Evolutionary conservation across 1,140 invertebrate genomes (phyloP).

Genomic region (Lasioglossum baleicum): DNA sequence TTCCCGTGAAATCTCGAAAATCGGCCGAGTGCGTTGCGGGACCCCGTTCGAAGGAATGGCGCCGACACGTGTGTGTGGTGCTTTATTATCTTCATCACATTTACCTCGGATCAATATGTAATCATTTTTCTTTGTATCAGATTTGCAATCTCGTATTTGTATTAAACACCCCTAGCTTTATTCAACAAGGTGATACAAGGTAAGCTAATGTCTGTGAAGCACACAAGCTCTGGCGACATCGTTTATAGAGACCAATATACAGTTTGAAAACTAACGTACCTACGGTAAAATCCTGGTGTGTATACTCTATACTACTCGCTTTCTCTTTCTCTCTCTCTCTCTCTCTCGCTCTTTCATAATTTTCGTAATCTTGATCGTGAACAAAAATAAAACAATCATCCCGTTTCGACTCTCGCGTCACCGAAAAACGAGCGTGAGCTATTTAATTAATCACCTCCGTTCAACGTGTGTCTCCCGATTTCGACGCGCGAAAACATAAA

Average conservation of each 20-base stretch:
- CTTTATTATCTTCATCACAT: neutral
- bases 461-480: conserved; percentile 5
- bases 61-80: neutral
- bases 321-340: too few relatives aligned
- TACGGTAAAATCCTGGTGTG: conserved; percentile 49
- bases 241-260: conserved; percentile 66
- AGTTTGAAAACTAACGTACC: conserved; percentile 59
- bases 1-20: too few relatives aligned
- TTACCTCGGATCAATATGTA: neutral
- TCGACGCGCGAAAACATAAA: conserved; percentile 7
- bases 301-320: conserved; percentile 8
- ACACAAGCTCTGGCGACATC: conserved; percentile 67
- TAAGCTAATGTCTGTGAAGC: conserved; percentile 74
- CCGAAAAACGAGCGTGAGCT: neutral
- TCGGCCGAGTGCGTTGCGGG: conserved; percentile 37
- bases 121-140: too few relatives aligned
- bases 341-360: neutral
- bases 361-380: conserved; percentile 25
- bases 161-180: conserved; percentile 80
- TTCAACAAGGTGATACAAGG: conserved; percentile 78
- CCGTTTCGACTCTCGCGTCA: conserved; percentile 4
- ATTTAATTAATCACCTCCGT: neutral
- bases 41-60: conserved; percentile 42
- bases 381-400: neutral
- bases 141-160: conserved; percentile 54